These are phyloP conservation scores for Hemichromis elongatus DNA, from an alignment of 2,113 vertebrate species.

Conservation along the genomic window DNA sequence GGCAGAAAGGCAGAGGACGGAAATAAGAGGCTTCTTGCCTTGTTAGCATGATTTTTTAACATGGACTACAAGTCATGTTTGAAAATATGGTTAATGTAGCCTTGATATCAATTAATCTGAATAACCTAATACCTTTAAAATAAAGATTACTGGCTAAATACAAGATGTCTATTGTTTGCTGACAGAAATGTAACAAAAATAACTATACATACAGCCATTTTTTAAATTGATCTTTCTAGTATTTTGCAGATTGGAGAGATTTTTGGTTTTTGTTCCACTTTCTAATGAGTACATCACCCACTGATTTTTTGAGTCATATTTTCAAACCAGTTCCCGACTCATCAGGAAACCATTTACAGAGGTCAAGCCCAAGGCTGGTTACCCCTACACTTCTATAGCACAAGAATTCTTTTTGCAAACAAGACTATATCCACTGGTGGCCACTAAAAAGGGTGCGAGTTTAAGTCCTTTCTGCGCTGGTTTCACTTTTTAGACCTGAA, in stretches of 20 bases:
- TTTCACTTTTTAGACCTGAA: neutral
- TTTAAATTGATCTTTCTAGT: neutral
- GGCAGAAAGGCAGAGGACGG: conserved; percentile 14
- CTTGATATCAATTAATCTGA: neutral
- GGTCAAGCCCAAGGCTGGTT: fast-evolving
- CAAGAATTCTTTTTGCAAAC: neutral
- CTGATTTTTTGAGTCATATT: neutral
- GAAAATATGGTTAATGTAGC: neutral
- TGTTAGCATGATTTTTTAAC: neutral
- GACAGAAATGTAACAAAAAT: neutral
- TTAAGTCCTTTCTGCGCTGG: fast-evolving
- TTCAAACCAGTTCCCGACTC: neutral
- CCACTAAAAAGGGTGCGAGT: fast-evolving
- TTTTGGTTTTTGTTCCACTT: neutral
- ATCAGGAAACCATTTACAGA: neutral
- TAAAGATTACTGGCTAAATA: neutral
- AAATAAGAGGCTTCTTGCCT: neutral
- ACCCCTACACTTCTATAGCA: neutral
- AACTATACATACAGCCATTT: neutral
- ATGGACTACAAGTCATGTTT: neutral
- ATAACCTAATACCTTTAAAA: no score
- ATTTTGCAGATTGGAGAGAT: neutral
- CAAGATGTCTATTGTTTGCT: fast-evolving
- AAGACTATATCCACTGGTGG: fast-evolving
- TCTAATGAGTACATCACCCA: neutral